phyloP scores from a whole-genome alignment of 2,888 invertebrate species.

The Sepiola atlantica region DNA sequence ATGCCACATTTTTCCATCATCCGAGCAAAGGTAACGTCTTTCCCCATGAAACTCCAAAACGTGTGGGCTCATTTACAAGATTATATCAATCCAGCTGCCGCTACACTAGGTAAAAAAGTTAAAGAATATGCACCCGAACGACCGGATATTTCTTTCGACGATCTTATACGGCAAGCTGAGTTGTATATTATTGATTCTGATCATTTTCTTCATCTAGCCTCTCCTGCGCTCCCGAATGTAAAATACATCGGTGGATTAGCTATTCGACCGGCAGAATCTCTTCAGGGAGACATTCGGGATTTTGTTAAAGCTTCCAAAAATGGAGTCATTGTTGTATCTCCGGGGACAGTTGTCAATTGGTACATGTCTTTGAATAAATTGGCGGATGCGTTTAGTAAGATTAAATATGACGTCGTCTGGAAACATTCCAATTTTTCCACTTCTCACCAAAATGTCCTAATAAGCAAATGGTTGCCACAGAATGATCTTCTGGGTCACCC shows the following conservation, averaged over 20 bases:
- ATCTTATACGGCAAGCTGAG: slow-evolving; percentile 50
- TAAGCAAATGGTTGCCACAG: slow-evolving; percentile 58
- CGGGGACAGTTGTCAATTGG: slow-evolving; percentile 51
- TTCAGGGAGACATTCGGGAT: slow-evolving; percentile 49
- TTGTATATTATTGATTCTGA: slow-evolving; percentile 52
- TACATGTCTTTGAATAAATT: slow-evolving; percentile 47
- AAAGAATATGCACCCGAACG: slow-evolving; percentile 50
- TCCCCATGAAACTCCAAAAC: too few relatives aligned
- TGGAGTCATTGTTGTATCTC: slow-evolving; percentile 54
- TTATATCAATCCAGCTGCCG: too few relatives aligned
- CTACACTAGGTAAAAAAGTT: not conserved
- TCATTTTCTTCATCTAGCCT: slow-evolving; percentile 49
- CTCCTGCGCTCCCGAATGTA: slow-evolving; percentile 51
- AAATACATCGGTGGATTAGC: slow-evolving; percentile 52
- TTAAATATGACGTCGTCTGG: slow-evolving; percentile 9
- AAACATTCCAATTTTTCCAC: slow-evolving; percentile 48
- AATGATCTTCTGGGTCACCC: slow-evolving; percentile 58
- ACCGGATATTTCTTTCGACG: slow-evolving; percentile 41
- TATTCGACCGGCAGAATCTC: slow-evolving; percentile 48
- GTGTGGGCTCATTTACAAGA: too few relatives aligned
- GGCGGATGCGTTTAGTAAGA: slow-evolving; percentile 50
- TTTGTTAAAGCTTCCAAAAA: slow-evolving; percentile 48
- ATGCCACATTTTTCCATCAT: too few relatives aligned
- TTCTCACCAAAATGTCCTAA: slow-evolving; percentile 52
- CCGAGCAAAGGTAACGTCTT: too few relatives aligned